Base-by-base conservation (phyloP, 2,888 invertebrate species). In the Arenicola marina region DNA sequence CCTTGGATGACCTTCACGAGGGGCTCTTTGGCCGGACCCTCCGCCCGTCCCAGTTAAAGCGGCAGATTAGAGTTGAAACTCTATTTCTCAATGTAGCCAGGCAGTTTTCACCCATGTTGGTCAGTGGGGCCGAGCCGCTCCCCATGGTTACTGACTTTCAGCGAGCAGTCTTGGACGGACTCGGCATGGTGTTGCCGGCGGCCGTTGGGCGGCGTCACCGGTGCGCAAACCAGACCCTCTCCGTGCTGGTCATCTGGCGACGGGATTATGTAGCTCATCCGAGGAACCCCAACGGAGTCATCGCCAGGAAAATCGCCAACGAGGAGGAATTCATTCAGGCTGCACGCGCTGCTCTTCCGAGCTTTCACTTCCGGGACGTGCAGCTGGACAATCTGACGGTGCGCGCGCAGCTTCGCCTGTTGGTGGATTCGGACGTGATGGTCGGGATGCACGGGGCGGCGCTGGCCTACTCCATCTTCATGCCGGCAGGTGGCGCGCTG, bases 361-460 rank as follows among this genome's bases (percentile, higher is more conserved):
- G 71, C 4, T 51, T 31, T 21, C 0, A n/a, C 7, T 70, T 74
- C 53, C 63, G 51, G 24, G 78, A 72, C 4, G 38, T 76, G 11
- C 79, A 81, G 66, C 68, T 80, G 15, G 83, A 83, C 45, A 44
- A 63, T 2, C 67, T 77, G 53, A 43, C 69, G 3, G 75, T 83
- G 72, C 46, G 63, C 11, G 57, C 75, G 24, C 82, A 83, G 68
- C 67, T 83, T 31, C 43, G 71, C 45, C 29, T 70, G 1, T 72
- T 81, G 7, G 43, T 73, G 1, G 62, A 70, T 15, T 76, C 81
- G 1, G 81, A 82, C 68, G 73, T 82, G 51, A 66, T 82, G 18
- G 71, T 82, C 1, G 82, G 82, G 1, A 81, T 83, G 79, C 83
- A 82, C 45, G 83, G 83, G 3, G 83, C 82, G 1, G 82, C 80